Evolutionary conservation across 2,113 vertebrate genomes (phyloP).

Genomic region (Corythoichthys haematopterus): DNA sequence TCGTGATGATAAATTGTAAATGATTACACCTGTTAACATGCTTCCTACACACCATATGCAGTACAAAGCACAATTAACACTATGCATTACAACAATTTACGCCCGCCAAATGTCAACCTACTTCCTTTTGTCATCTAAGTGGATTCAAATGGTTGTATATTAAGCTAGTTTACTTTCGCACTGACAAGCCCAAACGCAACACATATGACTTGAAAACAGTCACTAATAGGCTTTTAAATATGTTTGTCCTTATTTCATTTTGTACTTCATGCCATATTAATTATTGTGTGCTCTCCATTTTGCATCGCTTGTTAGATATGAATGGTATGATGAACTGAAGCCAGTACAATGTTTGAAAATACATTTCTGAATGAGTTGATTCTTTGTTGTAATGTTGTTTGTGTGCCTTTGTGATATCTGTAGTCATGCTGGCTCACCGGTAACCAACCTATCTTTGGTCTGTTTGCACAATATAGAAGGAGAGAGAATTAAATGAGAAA

Average conservation of each 20-base stretch:
- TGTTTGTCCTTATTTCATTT: slow-evolving; percentile 16
- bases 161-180: neutral
- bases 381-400: slow-evolving; percentile 8
- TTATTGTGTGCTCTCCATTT: slow-evolving; percentile 14
- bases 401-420: slow-evolving; percentile 13
- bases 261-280: slow-evolving; percentile 10
- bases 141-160: neutral
- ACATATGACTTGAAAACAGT: neutral
- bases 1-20: neutral
- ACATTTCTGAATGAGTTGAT: slow-evolving; percentile 25
- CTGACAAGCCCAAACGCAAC: neutral
- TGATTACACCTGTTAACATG: slow-evolving; percentile 11
- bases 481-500: slow-evolving; percentile 26
- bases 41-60: slow-evolving; percentile 36
- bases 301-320: slow-evolving; percentile 26
- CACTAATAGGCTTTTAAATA: neutral
- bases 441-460: slow-evolving; percentile 38
- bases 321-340: slow-evolving; percentile 11
- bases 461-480: slow-evolving; percentile 53
- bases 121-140: neutral
- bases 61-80: slow-evolving; percentile 63
- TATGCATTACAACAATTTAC: slow-evolving; percentile 57
- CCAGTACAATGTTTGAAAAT: slow-evolving; percentile 27
- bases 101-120: neutral
- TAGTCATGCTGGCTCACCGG: slow-evolving; percentile 18